Percentiles rank a stretch among this genome's conserved stretches.
Evolutionary conservation across 2,797 vertebrate genomes (phyloP).

Genomic region (Trachurus trachurus): DNA sequence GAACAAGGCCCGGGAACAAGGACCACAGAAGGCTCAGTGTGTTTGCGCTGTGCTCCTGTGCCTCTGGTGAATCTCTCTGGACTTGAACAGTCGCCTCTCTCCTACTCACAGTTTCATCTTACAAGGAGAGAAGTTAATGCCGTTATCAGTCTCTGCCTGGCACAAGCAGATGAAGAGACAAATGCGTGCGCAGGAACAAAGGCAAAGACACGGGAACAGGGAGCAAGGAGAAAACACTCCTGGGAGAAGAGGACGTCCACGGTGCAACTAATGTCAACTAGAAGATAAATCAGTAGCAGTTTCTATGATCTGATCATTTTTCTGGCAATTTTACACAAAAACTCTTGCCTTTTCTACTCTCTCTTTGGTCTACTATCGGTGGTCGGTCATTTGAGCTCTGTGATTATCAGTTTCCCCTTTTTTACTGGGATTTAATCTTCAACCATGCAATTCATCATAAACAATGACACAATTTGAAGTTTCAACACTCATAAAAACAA

Average conservation of each 20-base stretch:
- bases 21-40: not conserved
- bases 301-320: not conserved
- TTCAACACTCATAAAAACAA: not conserved
- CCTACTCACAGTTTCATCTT: constrained; percentile 17
- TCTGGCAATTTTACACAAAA: not conserved
- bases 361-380: not conserved
- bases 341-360: not conserved
- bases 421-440: not conserved
- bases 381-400: not conserved
- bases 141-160: constrained; percentile 24
- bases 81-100: not conserved
- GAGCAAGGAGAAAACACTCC: not conserved
- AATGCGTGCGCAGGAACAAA: not conserved
- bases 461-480: not conserved
- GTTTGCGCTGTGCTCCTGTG: constrained; percentile 18
- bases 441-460: not conserved
- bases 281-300: not conserved
- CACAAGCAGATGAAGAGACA: constrained; percentile 9
- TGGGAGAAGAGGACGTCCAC: not conserved
- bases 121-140: constrained; percentile 16
- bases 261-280: not conserved
- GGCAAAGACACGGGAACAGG: not conserved
- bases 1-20: not conserved
- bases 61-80: not conserved
- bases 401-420: not conserved